Evolutionary conservation across 2,888 invertebrate genomes (phyloP), one percentile per base, ranked within the genome.

Genomic region (Eupeodes luniger): DNA sequence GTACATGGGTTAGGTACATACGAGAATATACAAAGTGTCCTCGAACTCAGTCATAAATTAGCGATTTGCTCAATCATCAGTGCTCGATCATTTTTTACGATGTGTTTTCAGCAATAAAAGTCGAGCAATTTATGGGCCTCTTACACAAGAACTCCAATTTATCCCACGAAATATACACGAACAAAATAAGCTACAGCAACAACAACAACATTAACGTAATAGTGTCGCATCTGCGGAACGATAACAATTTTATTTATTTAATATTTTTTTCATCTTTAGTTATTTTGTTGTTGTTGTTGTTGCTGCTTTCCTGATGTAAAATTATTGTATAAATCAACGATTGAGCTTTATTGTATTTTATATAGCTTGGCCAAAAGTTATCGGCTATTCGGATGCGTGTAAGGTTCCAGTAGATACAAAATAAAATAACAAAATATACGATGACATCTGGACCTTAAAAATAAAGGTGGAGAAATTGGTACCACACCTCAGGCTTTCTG

Each of bases 11-110:
- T 36, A 36, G 36, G 1, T 36, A 19, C 19, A 36, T 36, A 36
- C 36, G 7, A 36, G 19, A 19, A 1, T 19, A 40, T 40, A 40
- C 40, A 5, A 40, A 75, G 81, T 85, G 77, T 78, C 81, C 80
- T 61, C 76, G 67, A 55, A 51, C 57, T 78, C 40, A 59, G 88
- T 59, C 75, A 88, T 88, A 88, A 88, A 85, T 88, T 77, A 80
- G 78, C 88, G 88, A 88, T 88, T 88, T 88, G 85, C 85, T 88
- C 88, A 88, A 88, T 88, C 88, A 88, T 88, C 85, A 85, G 77
- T 81, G 85, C 88, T 88, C 85, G 88, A 88, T 88, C 88, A 88
- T 88, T 85, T 85, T 88, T 88, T 88, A 88, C 88, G 88, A 88
- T 88, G 88, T 88, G 77, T 88, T 88, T 77, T 74, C 67, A 85